phyloP scores from a whole-genome alignment of 2,888 invertebrate genomes.

The Caenorhabditis becei region DNA sequence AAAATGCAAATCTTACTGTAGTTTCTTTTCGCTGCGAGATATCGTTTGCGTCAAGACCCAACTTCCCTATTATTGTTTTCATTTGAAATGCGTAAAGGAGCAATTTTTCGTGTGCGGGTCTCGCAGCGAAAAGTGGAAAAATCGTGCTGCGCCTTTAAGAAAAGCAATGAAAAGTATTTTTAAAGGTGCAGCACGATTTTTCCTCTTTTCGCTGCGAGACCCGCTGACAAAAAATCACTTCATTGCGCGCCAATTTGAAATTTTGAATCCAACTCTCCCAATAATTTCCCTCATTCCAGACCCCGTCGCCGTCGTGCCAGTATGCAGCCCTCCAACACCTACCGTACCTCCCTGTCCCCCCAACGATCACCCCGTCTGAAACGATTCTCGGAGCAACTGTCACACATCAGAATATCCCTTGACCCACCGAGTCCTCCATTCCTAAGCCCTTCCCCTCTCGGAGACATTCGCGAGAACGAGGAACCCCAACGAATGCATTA shows the following conservation, averaged over 20 bases:
- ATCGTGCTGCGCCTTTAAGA: too few species aligned
- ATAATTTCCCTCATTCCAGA: background rate
- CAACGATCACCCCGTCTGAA: conserved; percentile 72
- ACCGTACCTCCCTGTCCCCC: conserved; percentile 51
- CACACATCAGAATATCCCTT: conserved; percentile 76
- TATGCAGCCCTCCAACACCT: conserved; percentile 49
- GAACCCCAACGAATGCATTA: conserved; percentile 60
- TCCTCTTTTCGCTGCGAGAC: too few species aligned
- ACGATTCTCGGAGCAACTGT: conserved; percentile 75
- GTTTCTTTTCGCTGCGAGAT: too few species aligned
- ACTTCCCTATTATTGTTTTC: too few species aligned
- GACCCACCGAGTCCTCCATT: conserved; percentile 77
- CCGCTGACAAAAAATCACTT: background rate
- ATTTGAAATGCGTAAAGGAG: too few species aligned
- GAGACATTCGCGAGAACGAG: conserved; percentile 44
- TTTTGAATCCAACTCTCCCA: too few species aligned
- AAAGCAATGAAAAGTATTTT: too few species aligned
- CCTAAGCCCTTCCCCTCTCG: conserved; percentile 59
- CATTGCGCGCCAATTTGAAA: background rate
- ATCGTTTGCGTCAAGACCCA: too few species aligned
- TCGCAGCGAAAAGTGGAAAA: too few species aligned
- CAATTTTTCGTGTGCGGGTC: too few species aligned
- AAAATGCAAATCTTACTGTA: too few species aligned
- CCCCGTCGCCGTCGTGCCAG: conserved; percentile 33
- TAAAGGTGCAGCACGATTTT: too few species aligned